Evolutionary conservation across 2,888 invertebrate genomes (phyloP).

Genomic region (Acholoe squamosa): DNA sequence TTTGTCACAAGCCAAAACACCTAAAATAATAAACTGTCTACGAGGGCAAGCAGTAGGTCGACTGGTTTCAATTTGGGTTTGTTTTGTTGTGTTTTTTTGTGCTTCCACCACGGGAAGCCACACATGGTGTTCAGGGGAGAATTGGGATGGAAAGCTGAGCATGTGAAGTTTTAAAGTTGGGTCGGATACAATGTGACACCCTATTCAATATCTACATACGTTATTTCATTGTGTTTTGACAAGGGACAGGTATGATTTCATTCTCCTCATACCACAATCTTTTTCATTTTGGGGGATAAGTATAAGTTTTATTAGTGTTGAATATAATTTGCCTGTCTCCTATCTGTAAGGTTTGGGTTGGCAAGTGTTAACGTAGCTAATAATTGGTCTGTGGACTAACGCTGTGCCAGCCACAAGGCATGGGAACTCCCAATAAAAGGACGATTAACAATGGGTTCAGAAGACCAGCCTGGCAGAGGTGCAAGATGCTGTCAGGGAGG

Average conservation of each 20-base stretch:
- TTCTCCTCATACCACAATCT: too few species aligned
- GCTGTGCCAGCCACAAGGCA: background rate
- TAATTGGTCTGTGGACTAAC: background rate
- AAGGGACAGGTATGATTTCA: too few species aligned
- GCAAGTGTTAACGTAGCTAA: background rate
- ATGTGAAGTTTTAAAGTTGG: too few species aligned
- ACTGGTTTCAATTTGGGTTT: background rate
- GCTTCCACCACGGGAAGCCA: background rate
- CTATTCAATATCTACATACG: too few species aligned
- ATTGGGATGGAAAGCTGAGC: background rate
- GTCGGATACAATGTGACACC: too few species aligned
- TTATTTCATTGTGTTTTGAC: too few species aligned
- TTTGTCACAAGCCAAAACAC: constrained; percentile 31
- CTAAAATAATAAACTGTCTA: background rate
- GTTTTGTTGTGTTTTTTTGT: background rate
- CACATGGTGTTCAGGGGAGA: background rate
- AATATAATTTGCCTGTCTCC: background rate
- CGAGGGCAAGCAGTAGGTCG: background rate
- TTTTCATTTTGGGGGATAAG: too few species aligned
- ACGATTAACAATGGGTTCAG: background rate
- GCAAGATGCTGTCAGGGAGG: background rate
- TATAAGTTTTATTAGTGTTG: background rate
- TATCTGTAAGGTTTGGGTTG: background rate
- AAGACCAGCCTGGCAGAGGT: background rate
- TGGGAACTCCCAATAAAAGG: background rate